Evolutionary conservation across 2,797 vertebrate species (phyloP).

Genomic region (Poeciliopsis presidionis): DNA sequence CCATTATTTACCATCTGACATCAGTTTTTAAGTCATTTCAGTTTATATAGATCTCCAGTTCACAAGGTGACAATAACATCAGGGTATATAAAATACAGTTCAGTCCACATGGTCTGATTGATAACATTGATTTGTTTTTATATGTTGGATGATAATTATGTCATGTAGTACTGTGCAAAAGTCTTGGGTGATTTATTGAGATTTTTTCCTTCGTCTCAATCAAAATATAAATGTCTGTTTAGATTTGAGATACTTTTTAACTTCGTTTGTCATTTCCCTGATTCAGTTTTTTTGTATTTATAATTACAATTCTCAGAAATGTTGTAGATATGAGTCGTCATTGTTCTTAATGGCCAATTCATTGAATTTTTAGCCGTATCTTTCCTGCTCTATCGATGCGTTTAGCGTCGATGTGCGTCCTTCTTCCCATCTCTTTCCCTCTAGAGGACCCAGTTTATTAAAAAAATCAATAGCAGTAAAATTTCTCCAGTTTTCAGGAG

Average conservation of each 20-base stretch:
- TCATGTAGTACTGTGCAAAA: not conserved
- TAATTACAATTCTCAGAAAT: not conserved
- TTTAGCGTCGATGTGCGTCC: constrained; percentile 21
- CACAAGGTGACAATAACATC: not conserved
- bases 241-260: not conserved
- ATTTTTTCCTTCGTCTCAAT: not conserved
- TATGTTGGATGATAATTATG: not conserved
- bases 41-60: not conserved
- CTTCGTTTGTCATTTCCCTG: not conserved
- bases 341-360: not conserved
- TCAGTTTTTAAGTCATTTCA: not conserved
- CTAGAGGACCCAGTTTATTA: constrained; percentile 44
- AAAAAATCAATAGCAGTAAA: not conserved
- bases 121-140: not conserved
- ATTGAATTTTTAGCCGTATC: not conserved
- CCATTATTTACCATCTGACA: not conserved
- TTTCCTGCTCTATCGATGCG: not conserved
- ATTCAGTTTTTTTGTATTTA: not conserved
- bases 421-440: constrained; percentile 33
- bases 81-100: not conserved
- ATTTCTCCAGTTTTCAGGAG: not conserved
- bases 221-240: not conserved
- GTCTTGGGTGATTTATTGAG: not conserved
- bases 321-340: not conserved
- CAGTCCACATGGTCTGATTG: too few species aligned